phyloP scores from a whole-genome alignment of 2,797 vertebrate species.

The Nothura maculosa region DNA sequence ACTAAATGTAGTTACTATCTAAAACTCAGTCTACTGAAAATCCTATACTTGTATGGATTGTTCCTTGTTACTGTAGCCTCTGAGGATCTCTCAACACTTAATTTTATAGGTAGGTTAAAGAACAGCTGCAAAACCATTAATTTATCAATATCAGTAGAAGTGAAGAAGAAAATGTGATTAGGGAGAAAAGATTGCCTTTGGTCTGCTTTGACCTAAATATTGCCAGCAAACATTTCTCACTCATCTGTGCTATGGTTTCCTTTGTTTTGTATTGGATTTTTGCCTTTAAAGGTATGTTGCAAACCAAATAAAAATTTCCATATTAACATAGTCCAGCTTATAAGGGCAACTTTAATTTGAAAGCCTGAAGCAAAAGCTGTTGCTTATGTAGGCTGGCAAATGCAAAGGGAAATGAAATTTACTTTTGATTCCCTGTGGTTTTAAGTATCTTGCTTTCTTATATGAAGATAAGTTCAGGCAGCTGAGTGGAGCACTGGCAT shows the following conservation, averaged over 20 bases:
- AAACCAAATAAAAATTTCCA: background rate
- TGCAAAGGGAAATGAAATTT: background rate
- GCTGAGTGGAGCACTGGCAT: background rate
- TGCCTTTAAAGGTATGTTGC: background rate
- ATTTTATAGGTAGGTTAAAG: background rate
- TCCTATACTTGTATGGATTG: background rate
- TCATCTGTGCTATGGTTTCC: background rate
- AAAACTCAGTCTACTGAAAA: background rate
- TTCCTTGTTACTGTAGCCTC: background rate
- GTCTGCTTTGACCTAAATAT: background rate
- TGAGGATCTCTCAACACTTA: background rate
- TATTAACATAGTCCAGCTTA: slow-evolving; percentile 8
- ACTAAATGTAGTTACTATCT: background rate
- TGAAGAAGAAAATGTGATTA: no score
- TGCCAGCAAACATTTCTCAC: background rate
- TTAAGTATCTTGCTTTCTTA: background rate
- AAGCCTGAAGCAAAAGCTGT: background rate
- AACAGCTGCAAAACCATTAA: background rate
- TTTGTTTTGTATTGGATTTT: background rate
- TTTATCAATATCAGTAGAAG: no score
- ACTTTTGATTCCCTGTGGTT: background rate
- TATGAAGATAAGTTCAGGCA: background rate
- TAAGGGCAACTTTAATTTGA: slow-evolving; percentile 59
- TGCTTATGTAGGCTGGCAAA: slow-evolving; percentile 15
- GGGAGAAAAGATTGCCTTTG: background rate